Evolutionary conservation across 2,888 invertebrate genomes (phyloP).

Genomic region (Oxytorus armatus): DNA sequence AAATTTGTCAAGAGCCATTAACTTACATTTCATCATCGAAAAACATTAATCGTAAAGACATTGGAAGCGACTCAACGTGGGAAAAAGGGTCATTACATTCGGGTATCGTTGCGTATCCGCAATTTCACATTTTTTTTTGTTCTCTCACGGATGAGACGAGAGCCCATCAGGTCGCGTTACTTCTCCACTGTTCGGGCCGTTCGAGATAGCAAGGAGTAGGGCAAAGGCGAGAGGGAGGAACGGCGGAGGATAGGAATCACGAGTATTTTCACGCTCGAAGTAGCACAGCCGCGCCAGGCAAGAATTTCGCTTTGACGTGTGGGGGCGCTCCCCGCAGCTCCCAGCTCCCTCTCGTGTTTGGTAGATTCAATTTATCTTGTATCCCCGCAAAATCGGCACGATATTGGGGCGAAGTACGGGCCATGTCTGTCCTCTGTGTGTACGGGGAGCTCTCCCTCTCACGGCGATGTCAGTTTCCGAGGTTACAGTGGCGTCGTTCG

Average conservation of each 20-base stretch:
- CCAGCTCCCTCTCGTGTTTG: conserved; percentile 68
- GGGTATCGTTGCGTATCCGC: conserved; percentile 17
- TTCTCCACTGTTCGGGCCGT: conserved; percentile 1
- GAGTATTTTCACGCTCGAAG: conserved; percentile 75
- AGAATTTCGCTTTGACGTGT: conserved; percentile 77
- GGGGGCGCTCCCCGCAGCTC: conserved; percentile 48
- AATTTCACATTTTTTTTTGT: conserved; percentile 20
- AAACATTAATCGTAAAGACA: too few relatives aligned
- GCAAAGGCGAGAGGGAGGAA: neutral
- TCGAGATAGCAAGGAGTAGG: conserved; percentile 7
- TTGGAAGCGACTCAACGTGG: neutral
- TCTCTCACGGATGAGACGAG: conserved; percentile 4
- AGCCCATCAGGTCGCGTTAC: conserved; percentile 9
- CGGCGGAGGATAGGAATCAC: conserved; percentile 68
- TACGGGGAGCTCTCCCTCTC: conserved; percentile 8
- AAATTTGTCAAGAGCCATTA: too few relatives aligned
- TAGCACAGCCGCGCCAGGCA: conserved; percentile 68
- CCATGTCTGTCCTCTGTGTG: conserved; percentile 43
- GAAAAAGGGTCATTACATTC: neutral
- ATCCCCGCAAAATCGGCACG: conserved; percentile 68
- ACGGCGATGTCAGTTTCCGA: conserved; percentile 20
- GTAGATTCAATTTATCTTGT: conserved; percentile 77
- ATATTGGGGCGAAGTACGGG: conserved; percentile 67
- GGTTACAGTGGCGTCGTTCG: conserved; percentile 28
- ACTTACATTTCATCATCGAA: neutral